Evolutionary conservation across 1,140 invertebrate species (phyloP).

Genomic region (Leptinotarsa texana): DNA sequence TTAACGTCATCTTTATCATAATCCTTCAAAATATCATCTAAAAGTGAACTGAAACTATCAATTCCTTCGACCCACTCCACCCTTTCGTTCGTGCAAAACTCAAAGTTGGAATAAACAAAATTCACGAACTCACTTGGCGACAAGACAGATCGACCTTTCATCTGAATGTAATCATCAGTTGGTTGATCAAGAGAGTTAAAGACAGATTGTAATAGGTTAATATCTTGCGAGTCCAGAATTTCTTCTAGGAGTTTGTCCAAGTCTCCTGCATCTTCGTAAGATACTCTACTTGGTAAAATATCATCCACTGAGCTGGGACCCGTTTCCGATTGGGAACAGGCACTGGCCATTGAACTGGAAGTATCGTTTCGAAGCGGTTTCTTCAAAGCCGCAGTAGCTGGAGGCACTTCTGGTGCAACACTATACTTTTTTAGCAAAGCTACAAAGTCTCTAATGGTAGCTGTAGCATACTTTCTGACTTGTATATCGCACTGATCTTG

Average conservation of each 20-base stretch:
- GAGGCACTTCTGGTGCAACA: constrained; percentile 41
- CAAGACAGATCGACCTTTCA: constrained; percentile 53
- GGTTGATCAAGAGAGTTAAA: constrained; percentile 58
- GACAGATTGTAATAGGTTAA: constrained; percentile 62
- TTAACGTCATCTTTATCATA: constrained; percentile 59
- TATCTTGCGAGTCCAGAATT: constrained; percentile 62
- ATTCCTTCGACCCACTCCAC: constrained; percentile 63
- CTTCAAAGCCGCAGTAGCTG: background rate
- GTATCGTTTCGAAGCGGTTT: background rate
- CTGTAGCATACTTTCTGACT: constrained; percentile 65
- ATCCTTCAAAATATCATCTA: constrained; percentile 69
- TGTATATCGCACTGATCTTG: constrained; percentile 73
- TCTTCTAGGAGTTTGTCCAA: constrained; percentile 53
- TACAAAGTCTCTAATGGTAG: constrained; percentile 62
- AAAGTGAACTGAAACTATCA: constrained; percentile 63
- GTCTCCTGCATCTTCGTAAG: background rate
- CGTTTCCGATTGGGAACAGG: background rate
- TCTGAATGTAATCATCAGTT: constrained; percentile 37
- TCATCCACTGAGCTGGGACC: constrained; percentile 1
- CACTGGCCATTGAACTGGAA: background rate
- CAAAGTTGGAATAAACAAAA: constrained; percentile 61
- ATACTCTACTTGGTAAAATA: constrained; percentile 11
- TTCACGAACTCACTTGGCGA: constrained; percentile 62
- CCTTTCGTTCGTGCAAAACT: constrained; percentile 60
- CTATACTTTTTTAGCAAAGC: constrained; percentile 65